Conservation (phyloP, 1,140 invertebrate species). For the Xylocopa sonorina region DNA sequence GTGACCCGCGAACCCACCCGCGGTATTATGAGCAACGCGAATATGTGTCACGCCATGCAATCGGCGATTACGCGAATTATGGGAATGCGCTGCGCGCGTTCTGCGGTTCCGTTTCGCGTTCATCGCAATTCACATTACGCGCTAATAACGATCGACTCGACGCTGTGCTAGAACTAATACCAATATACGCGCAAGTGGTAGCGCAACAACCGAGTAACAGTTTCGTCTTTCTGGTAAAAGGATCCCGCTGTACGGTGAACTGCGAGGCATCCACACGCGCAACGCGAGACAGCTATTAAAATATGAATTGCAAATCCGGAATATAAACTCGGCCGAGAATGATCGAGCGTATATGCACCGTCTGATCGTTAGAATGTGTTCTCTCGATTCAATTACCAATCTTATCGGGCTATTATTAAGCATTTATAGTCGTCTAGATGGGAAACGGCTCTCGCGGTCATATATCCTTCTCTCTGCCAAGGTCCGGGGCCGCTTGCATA, state of each 20-base stretch:
- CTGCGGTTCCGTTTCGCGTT: constrained; percentile 48
- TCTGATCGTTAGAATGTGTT: constrained; percentile 3
- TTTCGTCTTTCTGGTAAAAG: too few relatives aligned
- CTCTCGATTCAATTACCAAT: constrained; percentile 44
- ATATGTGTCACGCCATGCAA: constrained; percentile 48
- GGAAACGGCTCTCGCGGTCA: constrained; percentile 27
- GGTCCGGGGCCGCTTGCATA: background rate
- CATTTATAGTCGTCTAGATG: constrained; percentile 9
- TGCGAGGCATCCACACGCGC: too few relatives aligned
- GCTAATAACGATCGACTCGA: too few relatives aligned
- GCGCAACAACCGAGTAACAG: too few relatives aligned
- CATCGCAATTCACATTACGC: constrained; percentile 45
- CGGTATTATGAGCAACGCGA: constrained; percentile 40
- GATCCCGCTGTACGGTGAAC: too few relatives aligned
- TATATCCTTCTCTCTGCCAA: background rate
- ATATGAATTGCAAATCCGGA: constrained; percentile 42
- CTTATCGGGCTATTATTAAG: constrained; percentile 37
- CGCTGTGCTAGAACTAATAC: too few relatives aligned
- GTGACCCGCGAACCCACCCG: background rate
- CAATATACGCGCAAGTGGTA: too few relatives aligned
- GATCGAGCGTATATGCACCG: constrained; percentile 3
- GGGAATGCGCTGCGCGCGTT: constrained; percentile 20
- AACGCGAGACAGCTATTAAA: background rate
- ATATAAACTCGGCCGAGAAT: constrained; percentile 22
- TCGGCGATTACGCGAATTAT: constrained; percentile 37